phyloP scores from a whole-genome alignment of 2,888 invertebrate genomes.

The Chaitophorus viminalis region DNA sequence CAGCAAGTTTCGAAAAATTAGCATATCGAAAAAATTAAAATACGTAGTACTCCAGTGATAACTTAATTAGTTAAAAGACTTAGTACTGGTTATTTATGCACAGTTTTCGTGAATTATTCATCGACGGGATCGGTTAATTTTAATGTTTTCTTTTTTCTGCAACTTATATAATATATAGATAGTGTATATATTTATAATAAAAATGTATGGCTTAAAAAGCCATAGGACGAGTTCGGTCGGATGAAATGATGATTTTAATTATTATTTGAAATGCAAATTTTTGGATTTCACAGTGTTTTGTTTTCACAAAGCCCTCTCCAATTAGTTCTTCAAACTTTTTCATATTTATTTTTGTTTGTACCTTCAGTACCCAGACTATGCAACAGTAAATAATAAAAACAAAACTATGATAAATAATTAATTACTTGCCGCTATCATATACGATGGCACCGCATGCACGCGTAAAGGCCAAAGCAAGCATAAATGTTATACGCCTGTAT shows the following conservation, averaged over 20 bases:
- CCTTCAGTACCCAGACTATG: not conserved
- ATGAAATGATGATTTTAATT: slow-evolving; percentile 33
- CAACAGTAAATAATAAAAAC: not conserved
- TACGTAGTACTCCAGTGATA: slow-evolving; percentile 26
- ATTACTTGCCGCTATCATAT: not conserved
- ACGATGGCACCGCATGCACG: not conserved
- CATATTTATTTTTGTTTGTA: not conserved
- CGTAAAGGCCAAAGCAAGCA: not conserved
- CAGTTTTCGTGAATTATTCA: slow-evolving; percentile 54
- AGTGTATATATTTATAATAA: not conserved
- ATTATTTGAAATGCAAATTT: slow-evolving; percentile 49
- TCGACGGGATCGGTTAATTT: slow-evolving; percentile 45
- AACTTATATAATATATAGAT: not conserved
- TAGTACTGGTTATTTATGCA: slow-evolving; percentile 41
- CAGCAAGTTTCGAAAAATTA: slow-evolving; percentile 1
- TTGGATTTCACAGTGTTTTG: slow-evolving; percentile 17
- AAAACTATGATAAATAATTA: not conserved
- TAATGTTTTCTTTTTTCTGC: slow-evolving; percentile 11
- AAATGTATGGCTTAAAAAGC: slow-evolving; percentile 40
- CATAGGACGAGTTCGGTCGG: slow-evolving; percentile 1
- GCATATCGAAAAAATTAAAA: slow-evolving; percentile 14
- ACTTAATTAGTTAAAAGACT: slow-evolving; percentile 47
- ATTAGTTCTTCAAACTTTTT: slow-evolving; percentile 49
- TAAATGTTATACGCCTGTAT: too few relatives aligned
- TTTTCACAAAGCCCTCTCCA: slow-evolving; percentile 1